These are phyloP conservation scores for Eugnorisma glareosa DNA, from an alignment of 2,888 invertebrate genomes.

Conservation along the genomic window DNA sequence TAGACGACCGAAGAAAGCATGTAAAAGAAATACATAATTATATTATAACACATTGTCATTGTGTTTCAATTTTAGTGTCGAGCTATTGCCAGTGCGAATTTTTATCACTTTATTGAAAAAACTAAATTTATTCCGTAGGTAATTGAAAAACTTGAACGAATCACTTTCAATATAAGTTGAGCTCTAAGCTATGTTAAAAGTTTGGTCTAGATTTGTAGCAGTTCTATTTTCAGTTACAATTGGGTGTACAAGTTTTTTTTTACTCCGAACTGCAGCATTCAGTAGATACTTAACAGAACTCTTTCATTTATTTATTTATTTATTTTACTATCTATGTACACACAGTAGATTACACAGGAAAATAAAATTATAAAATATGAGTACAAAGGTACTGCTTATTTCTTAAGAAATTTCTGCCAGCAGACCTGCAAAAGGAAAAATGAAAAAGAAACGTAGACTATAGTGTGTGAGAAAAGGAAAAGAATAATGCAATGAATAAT, in stretches of 20 bases:
- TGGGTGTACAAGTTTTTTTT: slow-evolving; percentile 4
- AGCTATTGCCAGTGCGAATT: not conserved
- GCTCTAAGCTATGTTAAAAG: not conserved
- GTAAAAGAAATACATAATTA: too few relatives aligned
- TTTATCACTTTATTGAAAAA: not conserved
- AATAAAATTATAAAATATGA: too few relatives aligned
- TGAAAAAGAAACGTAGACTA: too few relatives aligned
- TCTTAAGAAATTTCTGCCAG: too few relatives aligned
- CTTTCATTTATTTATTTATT: too few relatives aligned
- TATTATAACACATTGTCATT: not conserved
- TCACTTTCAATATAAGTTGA: slow-evolving; percentile 28
- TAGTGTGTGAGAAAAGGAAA: too few relatives aligned
- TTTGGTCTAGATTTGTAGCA: not conserved
- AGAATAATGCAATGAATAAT: too few relatives aligned
- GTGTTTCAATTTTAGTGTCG: not conserved
- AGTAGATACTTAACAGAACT: not conserved
- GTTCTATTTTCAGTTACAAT: slow-evolving; percentile 24
- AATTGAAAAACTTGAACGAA: slow-evolving; percentile 25
- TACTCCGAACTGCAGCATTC: not conserved
- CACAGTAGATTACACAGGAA: too few relatives aligned
- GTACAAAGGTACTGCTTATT: too few relatives aligned
- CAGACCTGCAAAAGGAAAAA: too few relatives aligned
- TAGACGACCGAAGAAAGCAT: not conserved
- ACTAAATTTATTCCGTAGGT: not conserved
- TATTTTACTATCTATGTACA: too few relatives aligned